Conservation (phyloP, 64 coral and sea anemone species). For the Montipora foliosa region DNA sequence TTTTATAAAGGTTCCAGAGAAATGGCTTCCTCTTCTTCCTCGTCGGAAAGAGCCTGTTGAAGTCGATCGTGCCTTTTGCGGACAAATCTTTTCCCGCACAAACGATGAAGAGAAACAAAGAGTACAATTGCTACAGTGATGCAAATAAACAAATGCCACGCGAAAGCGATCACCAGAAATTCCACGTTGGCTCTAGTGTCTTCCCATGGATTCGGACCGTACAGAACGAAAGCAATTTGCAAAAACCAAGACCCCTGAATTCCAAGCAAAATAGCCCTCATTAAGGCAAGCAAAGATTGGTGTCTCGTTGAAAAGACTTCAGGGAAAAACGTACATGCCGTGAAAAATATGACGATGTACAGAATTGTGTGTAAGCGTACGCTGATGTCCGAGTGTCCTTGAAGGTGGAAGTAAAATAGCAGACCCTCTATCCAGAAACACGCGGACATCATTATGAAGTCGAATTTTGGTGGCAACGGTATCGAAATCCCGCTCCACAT, state of each 20-base stretch:
- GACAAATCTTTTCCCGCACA: not conserved
- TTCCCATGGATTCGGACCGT: conserved; percentile 38
- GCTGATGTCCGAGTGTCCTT: conserved; percentile 21
- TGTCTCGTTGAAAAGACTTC: conserved; percentile 11
- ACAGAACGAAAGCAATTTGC: conserved; percentile 53
- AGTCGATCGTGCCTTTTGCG: not conserved
- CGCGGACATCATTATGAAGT: conserved; percentile 3
- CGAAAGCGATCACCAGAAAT: conserved; percentile 37
- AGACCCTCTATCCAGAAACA: conserved; percentile 47
- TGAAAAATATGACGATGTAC: conserved; percentile 34
- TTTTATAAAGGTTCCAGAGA: not conserved
- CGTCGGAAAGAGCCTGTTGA: not conserved
- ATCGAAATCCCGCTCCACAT: not conserved
- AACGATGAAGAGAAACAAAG: conserved; percentile 19
- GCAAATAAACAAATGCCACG: conserved; percentile 53
- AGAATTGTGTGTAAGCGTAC: conserved; percentile 50
- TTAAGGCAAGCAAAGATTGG: conserved; percentile 1
- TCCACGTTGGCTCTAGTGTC: conserved; percentile 24
- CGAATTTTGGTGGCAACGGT: conserved; percentile 5
- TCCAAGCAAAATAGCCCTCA: conserved; percentile 35
- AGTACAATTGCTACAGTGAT: not conserved
- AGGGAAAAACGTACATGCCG: not conserved
- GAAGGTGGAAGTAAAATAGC: conserved; percentile 47
- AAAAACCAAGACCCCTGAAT: conserved; percentile 60
- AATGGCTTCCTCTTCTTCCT: conserved; percentile 22